These are phyloP conservation scores for Heliconius eleuchia DNA, from an alignment of 1,140 invertebrate species.

Conservation along the genomic window DNA sequence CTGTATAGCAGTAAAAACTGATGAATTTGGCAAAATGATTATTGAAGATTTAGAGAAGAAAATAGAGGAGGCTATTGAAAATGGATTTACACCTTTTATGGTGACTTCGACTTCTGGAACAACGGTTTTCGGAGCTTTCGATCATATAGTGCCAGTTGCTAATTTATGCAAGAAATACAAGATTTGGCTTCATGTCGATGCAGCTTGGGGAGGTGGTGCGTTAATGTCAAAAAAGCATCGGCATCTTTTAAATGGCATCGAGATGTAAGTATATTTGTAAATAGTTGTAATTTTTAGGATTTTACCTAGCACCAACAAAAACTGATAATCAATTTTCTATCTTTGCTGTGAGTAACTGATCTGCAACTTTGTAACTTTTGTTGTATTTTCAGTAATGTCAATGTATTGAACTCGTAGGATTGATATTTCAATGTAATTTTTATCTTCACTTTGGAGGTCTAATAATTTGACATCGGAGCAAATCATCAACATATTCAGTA, in stretches of 20 bases:
- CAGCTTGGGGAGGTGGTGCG: conserved; percentile 95
- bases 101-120: conserved; percentile 95
- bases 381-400: no score
- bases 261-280: conserved; percentile 81
- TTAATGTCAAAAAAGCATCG: conserved; percentile 91
- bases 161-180: conserved; percentile 91
- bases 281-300: not conserved
- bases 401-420: no score
- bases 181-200: conserved; percentile 98
- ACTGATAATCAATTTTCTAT: no score
- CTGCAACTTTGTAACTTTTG: no score
- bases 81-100: conserved; percentile 90
- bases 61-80: conserved; percentile 85
- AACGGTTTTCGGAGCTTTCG: conserved; percentile 93
- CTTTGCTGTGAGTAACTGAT: no score
- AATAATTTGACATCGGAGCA: no score
- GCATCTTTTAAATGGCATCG: conserved; percentile 89
- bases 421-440: no score
- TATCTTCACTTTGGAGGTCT: no score
- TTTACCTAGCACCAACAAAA: not conserved
- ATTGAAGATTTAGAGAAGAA: conserved; percentile 86
- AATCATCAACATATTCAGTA: no score
- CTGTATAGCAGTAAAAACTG: conserved; percentile 87
- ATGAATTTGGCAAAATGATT: conserved; percentile 90
- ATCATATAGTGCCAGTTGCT: conserved; percentile 91